These are phyloP conservation scores for Acyrthosiphon pisum DNA, from an alignment of 1,140 invertebrate species.

Conservation along the genomic window DNA sequence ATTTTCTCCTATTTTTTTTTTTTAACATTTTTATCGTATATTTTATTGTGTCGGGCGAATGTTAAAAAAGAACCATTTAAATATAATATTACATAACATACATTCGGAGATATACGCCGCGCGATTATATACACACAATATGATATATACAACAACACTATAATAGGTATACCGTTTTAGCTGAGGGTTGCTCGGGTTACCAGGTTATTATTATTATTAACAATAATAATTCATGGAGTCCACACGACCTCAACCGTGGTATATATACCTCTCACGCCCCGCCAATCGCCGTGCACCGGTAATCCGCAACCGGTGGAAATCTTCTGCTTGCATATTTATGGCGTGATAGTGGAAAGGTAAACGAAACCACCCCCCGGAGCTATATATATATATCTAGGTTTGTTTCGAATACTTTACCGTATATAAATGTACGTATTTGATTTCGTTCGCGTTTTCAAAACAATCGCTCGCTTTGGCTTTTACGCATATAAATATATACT, in stretches of 20 bases:
- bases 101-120: neutral
- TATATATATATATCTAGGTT: neutral
- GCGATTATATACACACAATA: neutral
- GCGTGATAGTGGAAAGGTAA: neutral
- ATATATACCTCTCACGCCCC: neutral
- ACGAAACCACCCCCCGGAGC: neutral
- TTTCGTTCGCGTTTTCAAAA: neutral
- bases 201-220: neutral
- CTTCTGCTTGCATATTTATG: slow-evolving; percentile 21
- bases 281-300: neutral
- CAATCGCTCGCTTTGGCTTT: neutral
- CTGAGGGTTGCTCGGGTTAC: neutral
- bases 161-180: neutral
- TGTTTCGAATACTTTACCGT: neutral
- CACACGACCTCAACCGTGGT: neutral
- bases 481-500: neutral
- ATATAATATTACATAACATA: neutral
- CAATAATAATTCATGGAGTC: slow-evolving; percentile 10
- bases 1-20: neutral
- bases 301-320: slow-evolving; percentile 31
- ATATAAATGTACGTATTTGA: neutral
- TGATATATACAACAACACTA: neutral
- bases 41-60: neutral
- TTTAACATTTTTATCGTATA: neutral
- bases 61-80: neutral